These are phyloP conservation scores for Cyaniris semiargus DNA, from an alignment of 2,888 invertebrate genomes.

Conservation along the genomic window DNA sequence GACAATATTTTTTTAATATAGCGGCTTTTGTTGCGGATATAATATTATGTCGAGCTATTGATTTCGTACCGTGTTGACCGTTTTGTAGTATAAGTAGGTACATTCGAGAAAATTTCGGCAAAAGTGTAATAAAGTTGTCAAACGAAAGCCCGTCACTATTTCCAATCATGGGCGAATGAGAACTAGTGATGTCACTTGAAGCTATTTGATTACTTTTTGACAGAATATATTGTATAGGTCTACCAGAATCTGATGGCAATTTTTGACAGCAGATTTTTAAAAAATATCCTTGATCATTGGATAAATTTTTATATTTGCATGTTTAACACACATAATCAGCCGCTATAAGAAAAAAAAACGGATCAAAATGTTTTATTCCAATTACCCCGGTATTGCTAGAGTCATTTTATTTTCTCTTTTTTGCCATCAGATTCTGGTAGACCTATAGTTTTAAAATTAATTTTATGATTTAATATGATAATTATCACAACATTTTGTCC, in stretches of 20 bases:
- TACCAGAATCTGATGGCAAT: too few relatives aligned
- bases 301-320: too few relatives aligned
- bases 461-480: slow-evolving; percentile 22
- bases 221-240: neutral
- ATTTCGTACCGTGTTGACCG: neutral
- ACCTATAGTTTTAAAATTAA: neutral
- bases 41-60: neutral
- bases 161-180: neutral
- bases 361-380: too few relatives aligned
- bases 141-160: neutral
- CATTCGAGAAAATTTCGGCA: neutral
- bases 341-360: too few relatives aligned
- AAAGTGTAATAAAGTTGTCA: slow-evolving; percentile 1
- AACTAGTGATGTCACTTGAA: neutral
- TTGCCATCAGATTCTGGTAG: too few relatives aligned
- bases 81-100: slow-evolving; percentile 3
- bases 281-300: too few relatives aligned
- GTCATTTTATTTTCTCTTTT: too few relatives aligned
- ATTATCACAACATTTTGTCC: slow-evolving; percentile 49
- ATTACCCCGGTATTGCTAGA: too few relatives aligned
- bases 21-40: neutral
- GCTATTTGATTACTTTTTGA: neutral
- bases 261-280: too few relatives aligned
- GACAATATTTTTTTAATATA: slow-evolving; percentile 11
- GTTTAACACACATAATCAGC: too few relatives aligned